A percentile compares a stretch with the other conserved stretches of the same genome.
These are phyloP conservation scores for Notocelia uddmanniana DNA, from an alignment of 2,888 invertebrate genomes.

Conservation along the genomic window DNA sequence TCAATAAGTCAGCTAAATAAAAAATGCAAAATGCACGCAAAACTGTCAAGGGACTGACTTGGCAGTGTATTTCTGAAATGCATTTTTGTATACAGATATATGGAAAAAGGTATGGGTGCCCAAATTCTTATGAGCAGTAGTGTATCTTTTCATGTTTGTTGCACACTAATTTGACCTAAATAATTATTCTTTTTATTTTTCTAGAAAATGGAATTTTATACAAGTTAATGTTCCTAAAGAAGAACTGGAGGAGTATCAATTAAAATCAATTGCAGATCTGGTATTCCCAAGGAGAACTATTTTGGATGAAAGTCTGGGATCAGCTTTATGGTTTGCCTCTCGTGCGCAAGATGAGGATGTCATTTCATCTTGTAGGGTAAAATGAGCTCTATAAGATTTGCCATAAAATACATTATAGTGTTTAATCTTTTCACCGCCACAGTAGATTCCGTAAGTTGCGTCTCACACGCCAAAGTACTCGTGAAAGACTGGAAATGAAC, in stretches of 20 bases:
- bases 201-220: constrained; percentile 92
- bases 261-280: constrained; percentile 88
- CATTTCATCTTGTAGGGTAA: constrained; percentile 88
- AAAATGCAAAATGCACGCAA: too few relatives aligned
- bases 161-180: neutral
- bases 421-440: too few relatives aligned
- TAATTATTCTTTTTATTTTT: constrained; percentile 45
- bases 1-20: too few relatives aligned
- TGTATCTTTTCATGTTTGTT: neutral
- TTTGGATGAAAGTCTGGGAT: constrained; percentile 98
- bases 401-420: constrained; percentile 1
- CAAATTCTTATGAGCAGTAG: too few relatives aligned
- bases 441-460: too few relatives aligned
- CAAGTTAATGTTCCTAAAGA: constrained; percentile 90
- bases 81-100: too few relatives aligned
- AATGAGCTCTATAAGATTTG: constrained; percentile 3
- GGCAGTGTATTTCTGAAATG: too few relatives aligned
- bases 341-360: constrained; percentile 87
- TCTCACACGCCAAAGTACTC: too few relatives aligned
- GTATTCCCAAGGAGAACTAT: constrained; percentile 95
- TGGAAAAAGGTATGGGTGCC: too few relatives aligned
- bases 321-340: constrained; percentile 98
- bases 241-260: constrained; percentile 87
- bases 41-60: too few relatives aligned
- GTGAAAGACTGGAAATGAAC: too few relatives aligned